Evolutionary conservation across 2,888 invertebrate genomes (phyloP), one percentile per base, ranked within the genome.

Genomic region (Geophilus truncorum): DNA sequence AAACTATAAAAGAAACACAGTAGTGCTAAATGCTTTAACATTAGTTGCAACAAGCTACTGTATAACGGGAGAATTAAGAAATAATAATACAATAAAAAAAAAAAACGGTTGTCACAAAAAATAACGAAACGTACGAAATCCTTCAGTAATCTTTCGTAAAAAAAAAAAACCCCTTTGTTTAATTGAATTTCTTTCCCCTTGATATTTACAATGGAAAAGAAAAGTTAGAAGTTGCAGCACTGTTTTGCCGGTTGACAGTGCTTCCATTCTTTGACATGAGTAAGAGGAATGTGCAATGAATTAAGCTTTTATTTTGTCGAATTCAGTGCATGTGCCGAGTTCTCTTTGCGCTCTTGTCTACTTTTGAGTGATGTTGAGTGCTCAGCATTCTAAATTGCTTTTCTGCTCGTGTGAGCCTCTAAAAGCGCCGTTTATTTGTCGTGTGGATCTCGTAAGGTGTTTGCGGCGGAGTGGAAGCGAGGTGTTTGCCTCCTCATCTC

Each of bases 201-300:
- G n/a, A 32, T 32, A 4, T 32, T 9, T 9, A 32, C 32, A 57
- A 57, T 21, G 21, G 23, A 23, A 62, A 25, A 62, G 62, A 4
- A 12, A 62, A 62, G 62, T 25, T 25, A 62, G 62, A 25, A 23
- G 62, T 62, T 40, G 45, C 18, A 45, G 10, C 25, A 25, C 25
- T 62, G 62, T 62, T 62, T 62, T 62, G 62, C 10, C n/a, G 28
- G 10, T 62, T 25, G 62, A 62, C 62, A 62, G 62, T 25, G 62
- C 62, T 62, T 62, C 62, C 25, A 62, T 62, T 62, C 62, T 62
- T 62, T 62, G 62, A 25, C 62, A 62, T 62, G 62, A 62, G 62
- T 62, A 62, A 62, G 62, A 62, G 62, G 62, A 62, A 62, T 62
- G 62, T 62, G 62, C 62, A 62, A 62, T 62, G 62, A 62, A 62